Conservation (phyloP, 2,113 vertebrate genomes). For the Mandrillus leucophaeus region DNA sequence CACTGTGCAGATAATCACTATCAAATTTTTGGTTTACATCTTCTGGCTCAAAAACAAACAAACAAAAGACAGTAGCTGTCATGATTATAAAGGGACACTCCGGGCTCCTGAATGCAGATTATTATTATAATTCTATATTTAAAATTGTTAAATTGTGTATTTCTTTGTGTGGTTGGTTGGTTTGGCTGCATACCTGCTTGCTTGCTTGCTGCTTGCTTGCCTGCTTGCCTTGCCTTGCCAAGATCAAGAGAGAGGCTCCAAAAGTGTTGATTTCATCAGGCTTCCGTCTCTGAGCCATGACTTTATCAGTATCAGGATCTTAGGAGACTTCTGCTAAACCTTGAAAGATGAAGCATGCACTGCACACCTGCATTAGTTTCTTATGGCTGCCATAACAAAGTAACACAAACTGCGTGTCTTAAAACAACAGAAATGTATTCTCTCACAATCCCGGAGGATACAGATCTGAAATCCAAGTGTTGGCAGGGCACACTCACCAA, state of each 20-base stretch:
- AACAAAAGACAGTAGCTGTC: too few relatives aligned
- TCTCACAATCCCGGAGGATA: background rate
- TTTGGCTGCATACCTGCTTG: background rate
- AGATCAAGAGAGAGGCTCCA: background rate
- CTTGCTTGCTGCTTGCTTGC: background rate
- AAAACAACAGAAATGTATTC: background rate
- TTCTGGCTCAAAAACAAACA: background rate
- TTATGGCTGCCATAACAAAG: background rate
- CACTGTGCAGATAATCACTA: background rate
- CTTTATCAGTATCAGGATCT: background rate
- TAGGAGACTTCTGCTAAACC: background rate
- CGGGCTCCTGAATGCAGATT: background rate
- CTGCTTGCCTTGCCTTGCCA: background rate
- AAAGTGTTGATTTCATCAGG: background rate
- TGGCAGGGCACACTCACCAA: background rate
- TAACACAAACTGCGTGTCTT: too few relatives aligned
- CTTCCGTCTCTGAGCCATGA: background rate
- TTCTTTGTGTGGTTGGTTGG: background rate
- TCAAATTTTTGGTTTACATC: background rate
- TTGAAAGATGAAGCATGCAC: rapidly evolving
- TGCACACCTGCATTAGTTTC: background rate
- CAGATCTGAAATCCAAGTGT: background rate
- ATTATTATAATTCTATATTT: background rate
- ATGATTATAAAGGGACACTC: background rate
- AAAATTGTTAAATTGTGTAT: background rate